Conservation (phyloP, 2,113 vertebrate species). For the Capricornis sumatraensis region DNA sequence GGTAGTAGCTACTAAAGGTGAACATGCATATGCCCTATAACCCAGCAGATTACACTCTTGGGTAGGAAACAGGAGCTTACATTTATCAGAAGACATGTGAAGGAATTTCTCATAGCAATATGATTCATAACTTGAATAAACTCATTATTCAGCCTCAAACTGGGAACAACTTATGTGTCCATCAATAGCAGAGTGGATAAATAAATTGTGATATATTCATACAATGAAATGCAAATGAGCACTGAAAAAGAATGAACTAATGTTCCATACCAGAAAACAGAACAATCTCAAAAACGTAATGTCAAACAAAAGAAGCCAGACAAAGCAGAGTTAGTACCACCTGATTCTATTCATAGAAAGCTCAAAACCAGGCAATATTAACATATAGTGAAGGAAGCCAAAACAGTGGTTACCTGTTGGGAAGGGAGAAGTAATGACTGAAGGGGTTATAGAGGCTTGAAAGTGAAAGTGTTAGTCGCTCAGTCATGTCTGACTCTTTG, state of each 20-base stretch:
- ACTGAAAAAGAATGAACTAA: constrained; percentile 22
- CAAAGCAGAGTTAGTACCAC: not conserved
- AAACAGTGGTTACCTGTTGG: not conserved
- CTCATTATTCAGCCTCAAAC: not conserved
- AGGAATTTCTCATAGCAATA: not conserved
- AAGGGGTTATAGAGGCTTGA: not conserved
- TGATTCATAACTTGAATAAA: not conserved
- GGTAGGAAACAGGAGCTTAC: not conserved
- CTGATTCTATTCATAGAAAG: not conserved
- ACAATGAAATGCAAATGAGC: not conserved
- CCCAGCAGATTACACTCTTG: not conserved
- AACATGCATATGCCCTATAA: not conserved
- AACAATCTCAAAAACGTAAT: not conserved
- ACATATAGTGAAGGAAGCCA: not conserved
- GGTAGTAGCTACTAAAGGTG: not conserved
- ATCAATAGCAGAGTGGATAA: not conserved
- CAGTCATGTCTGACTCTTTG: not conserved
- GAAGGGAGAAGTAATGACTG: not conserved
- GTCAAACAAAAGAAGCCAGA: constrained; percentile 3
- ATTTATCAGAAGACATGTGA: not conserved
- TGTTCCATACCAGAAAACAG: not conserved
- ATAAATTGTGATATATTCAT: not conserved
- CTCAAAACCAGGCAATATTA: constrained; percentile 19
- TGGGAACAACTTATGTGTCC: not conserved
- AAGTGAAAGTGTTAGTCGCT: not conserved